phyloP scores from a whole-genome alignment of 1,140 invertebrate genomes.

The Drosophila arawakana region DNA sequence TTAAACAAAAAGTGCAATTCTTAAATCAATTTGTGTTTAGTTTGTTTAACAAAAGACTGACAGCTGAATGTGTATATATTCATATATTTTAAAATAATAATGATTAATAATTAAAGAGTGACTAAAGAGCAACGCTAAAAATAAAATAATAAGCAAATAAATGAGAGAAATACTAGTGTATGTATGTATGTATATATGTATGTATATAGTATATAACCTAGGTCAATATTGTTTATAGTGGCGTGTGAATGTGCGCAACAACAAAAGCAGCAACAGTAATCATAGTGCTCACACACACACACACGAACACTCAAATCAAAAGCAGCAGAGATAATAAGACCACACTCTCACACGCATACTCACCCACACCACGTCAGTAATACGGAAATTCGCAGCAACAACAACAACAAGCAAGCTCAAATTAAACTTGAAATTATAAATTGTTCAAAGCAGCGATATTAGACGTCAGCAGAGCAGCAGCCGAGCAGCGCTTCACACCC shows the following conservation, averaged over 20 bases:
- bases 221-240: slow-evolving; percentile 84
- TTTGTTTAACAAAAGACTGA: slow-evolving; percentile 57
- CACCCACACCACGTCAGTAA: neutral
- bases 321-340: slow-evolving; percentile 63
- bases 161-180: slow-evolving; percentile 20
- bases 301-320: slow-evolving; percentile 13
- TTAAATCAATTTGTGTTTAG: slow-evolving; percentile 48
- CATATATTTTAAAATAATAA: slow-evolving; percentile 12
- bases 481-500: slow-evolving; percentile 27
- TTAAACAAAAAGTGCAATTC: slow-evolving; percentile 46
- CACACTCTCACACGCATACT: slow-evolving; percentile 25
- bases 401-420: slow-evolving; percentile 24
- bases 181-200: slow-evolving; percentile 27
- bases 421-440: slow-evolving; percentile 49
- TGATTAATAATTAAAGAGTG: slow-evolving; percentile 31
- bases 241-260: slow-evolving; percentile 72
- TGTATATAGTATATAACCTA: slow-evolving; percentile 69
- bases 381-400: slow-evolving; percentile 42
- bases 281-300: slow-evolving; percentile 41
- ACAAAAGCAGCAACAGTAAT: slow-evolving; percentile 46
- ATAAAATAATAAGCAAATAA: slow-evolving; percentile 17
- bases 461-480: slow-evolving; percentile 31
- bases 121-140: slow-evolving; percentile 18
- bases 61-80: slow-evolving; percentile 13
- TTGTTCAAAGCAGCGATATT: slow-evolving; percentile 32